phyloP scores from a whole-genome alignment of 2,113 vertebrate genomes.

The Chloebia gouldiae region DNA sequence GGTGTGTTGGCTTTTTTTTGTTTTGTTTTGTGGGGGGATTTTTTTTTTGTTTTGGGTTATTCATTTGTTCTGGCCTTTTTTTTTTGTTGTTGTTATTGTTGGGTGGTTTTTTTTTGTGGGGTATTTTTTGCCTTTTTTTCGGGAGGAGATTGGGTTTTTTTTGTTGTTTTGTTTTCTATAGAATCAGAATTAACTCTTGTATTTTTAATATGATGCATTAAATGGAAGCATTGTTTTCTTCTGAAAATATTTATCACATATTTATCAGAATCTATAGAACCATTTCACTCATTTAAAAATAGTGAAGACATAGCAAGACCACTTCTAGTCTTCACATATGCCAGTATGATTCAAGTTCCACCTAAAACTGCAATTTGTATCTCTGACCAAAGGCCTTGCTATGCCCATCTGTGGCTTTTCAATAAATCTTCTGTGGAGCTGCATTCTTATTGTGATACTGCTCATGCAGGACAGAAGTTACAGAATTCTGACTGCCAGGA shows the following conservation, averaged over 20 bases:
- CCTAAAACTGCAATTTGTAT: not conserved
- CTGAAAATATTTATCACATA: not conserved
- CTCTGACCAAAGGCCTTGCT: not conserved
- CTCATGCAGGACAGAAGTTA: not conserved
- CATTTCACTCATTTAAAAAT: not conserved
- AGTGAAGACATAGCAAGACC: not conserved
- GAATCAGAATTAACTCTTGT: not conserved
- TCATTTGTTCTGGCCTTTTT: not conserved
- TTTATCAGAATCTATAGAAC: not conserved
- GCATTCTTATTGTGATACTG: not conserved
- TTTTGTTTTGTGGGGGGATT: not conserved
- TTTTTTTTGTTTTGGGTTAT: not conserved
- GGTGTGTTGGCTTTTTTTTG: not conserved
- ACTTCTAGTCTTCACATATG: not conserved
- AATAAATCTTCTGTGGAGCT: not conserved
- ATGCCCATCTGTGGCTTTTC: not conserved
- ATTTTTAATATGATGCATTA: not conserved
- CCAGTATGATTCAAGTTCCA: not conserved
- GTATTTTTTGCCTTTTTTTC: not conserved
- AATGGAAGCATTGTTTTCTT: not conserved
- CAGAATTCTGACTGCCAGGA: not conserved
- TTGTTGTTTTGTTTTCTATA: not conserved
- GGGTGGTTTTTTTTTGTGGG: rapidly evolving
- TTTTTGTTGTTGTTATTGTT: no score
- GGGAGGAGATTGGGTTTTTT: not conserved